Evolutionary conservation across 2,113 vertebrate species (phyloP).

Genomic region (Rhadina sibilatrix): DNA sequence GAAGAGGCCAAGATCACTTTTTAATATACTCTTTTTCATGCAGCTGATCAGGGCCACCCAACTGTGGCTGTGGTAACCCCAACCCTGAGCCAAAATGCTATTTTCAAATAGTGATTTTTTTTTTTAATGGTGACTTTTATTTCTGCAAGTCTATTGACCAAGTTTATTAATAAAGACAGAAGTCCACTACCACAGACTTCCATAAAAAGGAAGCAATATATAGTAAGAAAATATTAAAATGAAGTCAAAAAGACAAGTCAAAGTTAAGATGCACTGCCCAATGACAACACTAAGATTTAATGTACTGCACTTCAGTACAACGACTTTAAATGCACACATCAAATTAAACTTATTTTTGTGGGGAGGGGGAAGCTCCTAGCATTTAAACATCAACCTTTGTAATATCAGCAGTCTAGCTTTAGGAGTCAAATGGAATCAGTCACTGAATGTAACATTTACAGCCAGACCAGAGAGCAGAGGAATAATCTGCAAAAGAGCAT

Average conservation of each 20-base stretch:
- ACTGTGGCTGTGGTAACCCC: background rate
- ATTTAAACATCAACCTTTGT: background rate
- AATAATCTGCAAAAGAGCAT: background rate
- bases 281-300: background rate
- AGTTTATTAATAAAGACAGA: background rate
- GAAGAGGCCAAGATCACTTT: background rate
- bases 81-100: background rate
- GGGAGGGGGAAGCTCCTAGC: background rate
- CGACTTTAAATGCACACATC: accelerated
- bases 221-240: background rate
- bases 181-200: background rate
- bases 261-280: background rate
- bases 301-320: background rate
- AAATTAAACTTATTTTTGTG: background rate
- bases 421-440: background rate
- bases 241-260: background rate
- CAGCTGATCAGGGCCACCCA: background rate
- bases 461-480: background rate
- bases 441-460: background rate
- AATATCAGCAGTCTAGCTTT: background rate
- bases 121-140: background rate
- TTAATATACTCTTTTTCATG: background rate
- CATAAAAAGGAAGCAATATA: background rate
- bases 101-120: background rate
- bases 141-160: background rate